Evolutionary conservation across 2,113 vertebrate species (phyloP), one percentile per base, ranked within the genome.

Genomic region (Ploceus nigricollis): DNA sequence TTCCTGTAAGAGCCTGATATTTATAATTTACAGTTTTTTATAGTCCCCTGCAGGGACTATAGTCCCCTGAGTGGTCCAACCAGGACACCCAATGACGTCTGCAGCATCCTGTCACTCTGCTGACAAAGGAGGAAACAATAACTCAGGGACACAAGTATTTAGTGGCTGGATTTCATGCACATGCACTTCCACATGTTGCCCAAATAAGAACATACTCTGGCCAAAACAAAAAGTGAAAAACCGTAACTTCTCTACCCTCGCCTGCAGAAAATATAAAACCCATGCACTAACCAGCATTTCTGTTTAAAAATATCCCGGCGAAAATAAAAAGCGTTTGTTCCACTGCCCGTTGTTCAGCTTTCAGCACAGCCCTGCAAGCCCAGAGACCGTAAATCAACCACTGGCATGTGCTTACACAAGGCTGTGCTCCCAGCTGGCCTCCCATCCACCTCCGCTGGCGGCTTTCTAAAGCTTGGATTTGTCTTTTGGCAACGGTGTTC

Each of bases 71-170:
- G 3, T 0, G 22, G 76, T 86, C 65, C 84, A 91, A 65, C 82
- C 12, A 5, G 94, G 89, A 97, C 75, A 91, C 85, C 50, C 54
- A 4, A 37, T 91, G 73, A 77, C 65, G 83, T 76, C 37, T 35
- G 92, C 69, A 93, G 91, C 93, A 95, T 95, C 90, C 85, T 93
- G 94, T 82, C 39, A 1, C 89, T 83, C 85, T 95, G 96, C 94
- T 97, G 96, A 97, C 93, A 81, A 53, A 88, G 63, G 65, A 78
- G 76, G 90, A 95, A 93, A 75, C 68, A 89, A 37, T 57, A 87
- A 77, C 72, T 75, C 2, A 13, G 64, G 82, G 68, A 93, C 82
- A 79, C 9, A 35, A 83, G 83, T 80, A 78, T 94, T 94, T 47
- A 64, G 63, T 33, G 71, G 64, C 87, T 73, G 45, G 25, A 90